Evolutionary conservation across 1,140 invertebrate genomes (phyloP).

Genomic region (Nephila pilipes): DNA sequence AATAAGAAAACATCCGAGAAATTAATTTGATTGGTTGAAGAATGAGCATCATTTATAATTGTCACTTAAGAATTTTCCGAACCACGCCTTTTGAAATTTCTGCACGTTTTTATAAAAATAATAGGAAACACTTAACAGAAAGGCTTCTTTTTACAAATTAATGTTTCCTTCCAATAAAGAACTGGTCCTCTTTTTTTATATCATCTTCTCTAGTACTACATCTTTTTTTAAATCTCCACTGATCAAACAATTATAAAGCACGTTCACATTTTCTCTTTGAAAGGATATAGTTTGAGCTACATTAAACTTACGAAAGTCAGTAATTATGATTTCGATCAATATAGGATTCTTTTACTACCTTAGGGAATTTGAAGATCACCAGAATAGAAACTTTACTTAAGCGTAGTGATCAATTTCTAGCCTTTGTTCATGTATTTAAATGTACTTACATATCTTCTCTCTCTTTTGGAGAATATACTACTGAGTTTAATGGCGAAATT

Average conservation of each 20-base stretch:
- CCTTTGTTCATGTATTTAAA: conserved; percentile 6
- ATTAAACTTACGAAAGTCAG: conserved; percentile 53
- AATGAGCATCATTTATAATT: no score
- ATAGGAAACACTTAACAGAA: neutral
- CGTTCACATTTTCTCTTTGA: conserved; percentile 26
- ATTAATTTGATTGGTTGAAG: no score
- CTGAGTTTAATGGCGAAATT: neutral
- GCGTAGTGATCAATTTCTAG: neutral
- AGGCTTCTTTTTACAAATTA: conserved; percentile 3
- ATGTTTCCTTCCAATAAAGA: conserved; percentile 31
- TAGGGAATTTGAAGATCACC: neutral
- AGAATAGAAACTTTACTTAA: conserved; percentile 15
- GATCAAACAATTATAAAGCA: conserved; percentile 53
- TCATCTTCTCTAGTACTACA: neutral
- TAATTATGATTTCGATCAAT: conserved; percentile 53
- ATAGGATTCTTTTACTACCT: neutral
- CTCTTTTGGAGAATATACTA: neutral
- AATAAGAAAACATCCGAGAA: no score
- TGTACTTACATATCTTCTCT: neutral
- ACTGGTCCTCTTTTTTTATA: neutral
- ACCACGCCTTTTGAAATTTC: no score
- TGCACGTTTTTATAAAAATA: neutral
- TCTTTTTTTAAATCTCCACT: neutral
- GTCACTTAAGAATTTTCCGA: no score
- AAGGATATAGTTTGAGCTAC: conserved; percentile 35